Evolutionary conservation across 1,140 invertebrate genomes (phyloP).

Genomic region (Apis laboriosa): DNA sequence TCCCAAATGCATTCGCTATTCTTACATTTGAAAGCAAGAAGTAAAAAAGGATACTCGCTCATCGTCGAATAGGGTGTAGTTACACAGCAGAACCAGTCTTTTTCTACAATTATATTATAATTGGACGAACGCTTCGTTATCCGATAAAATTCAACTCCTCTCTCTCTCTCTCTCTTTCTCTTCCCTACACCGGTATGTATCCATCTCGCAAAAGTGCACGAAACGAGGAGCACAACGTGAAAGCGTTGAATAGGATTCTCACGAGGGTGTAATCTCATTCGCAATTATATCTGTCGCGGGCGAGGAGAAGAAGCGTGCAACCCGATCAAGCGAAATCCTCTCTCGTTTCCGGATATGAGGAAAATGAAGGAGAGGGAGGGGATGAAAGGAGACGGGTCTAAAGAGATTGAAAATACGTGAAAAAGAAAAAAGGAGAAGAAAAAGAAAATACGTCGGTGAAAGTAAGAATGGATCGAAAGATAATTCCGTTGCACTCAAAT

Average conservation of each 20-base stretch:
- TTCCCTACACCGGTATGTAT: background rate
- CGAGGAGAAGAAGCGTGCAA: constrained; percentile 7
- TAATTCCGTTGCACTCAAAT: constrained; percentile 39
- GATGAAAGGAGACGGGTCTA: background rate
- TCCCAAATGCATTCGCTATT: too few relatives aligned
- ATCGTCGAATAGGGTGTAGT: background rate
- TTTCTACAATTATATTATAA: constrained; percentile 15
- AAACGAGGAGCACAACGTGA: constrained; percentile 20
- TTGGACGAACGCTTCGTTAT: constrained; percentile 7
- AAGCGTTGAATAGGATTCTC: constrained; percentile 46
- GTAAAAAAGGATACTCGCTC: background rate
- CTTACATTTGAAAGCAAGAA: too few relatives aligned
- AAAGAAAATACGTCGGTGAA: background rate
- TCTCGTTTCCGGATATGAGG: constrained; percentile 39
- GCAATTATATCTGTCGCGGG: constrained; percentile 46
- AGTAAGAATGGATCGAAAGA: constrained; percentile 28
- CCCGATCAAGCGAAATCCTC: constrained; percentile 39
- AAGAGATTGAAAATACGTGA: constrained; percentile 5
- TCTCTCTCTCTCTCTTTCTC: background rate
- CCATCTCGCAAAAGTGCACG: constrained; percentile 26
- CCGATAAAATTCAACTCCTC: constrained; percentile 7
- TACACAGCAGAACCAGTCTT: background rate
- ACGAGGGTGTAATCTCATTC: constrained; percentile 38
- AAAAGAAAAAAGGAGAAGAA: constrained; percentile 10
- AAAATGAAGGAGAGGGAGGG: background rate